These are phyloP conservation scores for Notothenia rossii DNA, from an alignment of 2,113 vertebrate species.

Conservation along the genomic window DNA sequence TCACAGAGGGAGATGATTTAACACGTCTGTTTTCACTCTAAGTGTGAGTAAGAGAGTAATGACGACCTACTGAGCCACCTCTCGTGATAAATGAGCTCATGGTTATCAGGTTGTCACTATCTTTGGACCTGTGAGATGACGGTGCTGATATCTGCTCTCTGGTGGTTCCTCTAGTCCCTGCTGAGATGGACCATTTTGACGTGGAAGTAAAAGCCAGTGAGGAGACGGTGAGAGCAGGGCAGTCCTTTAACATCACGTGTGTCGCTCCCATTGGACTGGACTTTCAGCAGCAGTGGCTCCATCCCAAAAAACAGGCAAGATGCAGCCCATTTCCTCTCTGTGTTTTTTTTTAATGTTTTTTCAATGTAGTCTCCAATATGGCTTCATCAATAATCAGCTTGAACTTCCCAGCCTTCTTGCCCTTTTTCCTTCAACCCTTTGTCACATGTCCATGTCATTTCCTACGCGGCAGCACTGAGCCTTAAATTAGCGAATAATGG, in stretches of 20 bases:
- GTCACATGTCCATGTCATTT: conserved; percentile 55
- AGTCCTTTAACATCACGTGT: conserved; percentile 90
- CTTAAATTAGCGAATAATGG: conserved; percentile 68
- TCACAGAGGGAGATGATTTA: conserved; percentile 58
- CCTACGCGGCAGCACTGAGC: conserved; percentile 46
- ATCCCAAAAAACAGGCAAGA: conserved; percentile 90
- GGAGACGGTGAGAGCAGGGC: conserved; percentile 88
- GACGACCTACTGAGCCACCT: conserved; percentile 22
- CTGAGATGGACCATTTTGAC: conserved; percentile 82
- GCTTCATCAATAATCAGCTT: conserved; percentile 17
- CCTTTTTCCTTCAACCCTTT: conserved; percentile 27
- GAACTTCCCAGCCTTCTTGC: not conserved
- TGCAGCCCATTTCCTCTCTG: not conserved
- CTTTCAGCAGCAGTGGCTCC: conserved; percentile 92
- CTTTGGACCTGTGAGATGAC: conserved; percentile 29
- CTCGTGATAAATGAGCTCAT: conserved; percentile 48
- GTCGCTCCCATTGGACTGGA: conserved; percentile 84
- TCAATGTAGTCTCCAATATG: conserved; percentile 9
- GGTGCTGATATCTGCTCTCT: conserved; percentile 45
- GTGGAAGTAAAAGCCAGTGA: conserved; percentile 89
- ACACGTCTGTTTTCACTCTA: conserved; percentile 57
- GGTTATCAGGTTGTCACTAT: conserved; percentile 25
- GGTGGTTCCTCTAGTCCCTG: conserved; percentile 33
- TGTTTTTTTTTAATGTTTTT: not conserved
- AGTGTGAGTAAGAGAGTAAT: conserved; percentile 20